These are phyloP conservation scores for Hipposideros larvatus DNA, from an alignment of 2,797 vertebrate species.

Conservation along the genomic window DNA sequence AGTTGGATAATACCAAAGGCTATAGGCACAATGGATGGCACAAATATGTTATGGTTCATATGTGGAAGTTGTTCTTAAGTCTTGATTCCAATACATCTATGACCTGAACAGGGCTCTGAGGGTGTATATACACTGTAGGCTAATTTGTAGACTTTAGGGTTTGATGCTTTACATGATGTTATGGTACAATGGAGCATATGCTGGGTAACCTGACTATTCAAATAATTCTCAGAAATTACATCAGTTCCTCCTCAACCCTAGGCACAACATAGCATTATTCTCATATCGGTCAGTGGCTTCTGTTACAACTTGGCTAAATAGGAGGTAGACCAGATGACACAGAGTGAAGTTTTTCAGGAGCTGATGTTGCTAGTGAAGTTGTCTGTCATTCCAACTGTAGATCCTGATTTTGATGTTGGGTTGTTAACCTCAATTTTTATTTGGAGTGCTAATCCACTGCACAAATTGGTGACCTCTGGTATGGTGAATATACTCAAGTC, in stretches of 20 bases:
- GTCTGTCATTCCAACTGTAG: background rate
- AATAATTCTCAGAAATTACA: slow-evolving; percentile 49
- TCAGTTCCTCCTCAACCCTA: background rate
- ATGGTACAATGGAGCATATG: slow-evolving; percentile 1
- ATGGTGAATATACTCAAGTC: slow-evolving; percentile 15
- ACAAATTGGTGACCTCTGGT: background rate
- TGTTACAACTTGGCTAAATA: slow-evolving; percentile 1
- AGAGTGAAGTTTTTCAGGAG: background rate
- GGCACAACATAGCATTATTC: background rate
- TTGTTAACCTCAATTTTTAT: slow-evolving; percentile 31
- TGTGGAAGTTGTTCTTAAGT: slow-evolving; percentile 49
- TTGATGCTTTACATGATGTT: slow-evolving; percentile 45
- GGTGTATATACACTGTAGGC: background rate
- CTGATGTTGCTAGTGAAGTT: background rate
- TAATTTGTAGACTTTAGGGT: slow-evolving; percentile 33
- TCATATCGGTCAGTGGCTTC: slow-evolving; percentile 11
- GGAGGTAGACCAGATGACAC: background rate
- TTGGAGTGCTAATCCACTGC: background rate
- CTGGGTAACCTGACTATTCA: slow-evolving; percentile 37
- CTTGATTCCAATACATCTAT: slow-evolving; percentile 57
- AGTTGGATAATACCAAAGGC: slow-evolving; percentile 28
- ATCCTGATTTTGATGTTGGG: background rate
- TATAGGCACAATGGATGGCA: background rate
- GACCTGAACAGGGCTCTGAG: background rate
- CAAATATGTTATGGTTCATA: slow-evolving; percentile 32